Conservation (phyloP, 2,888 invertebrate species). For the Exephanes ischioxanthus region DNA sequence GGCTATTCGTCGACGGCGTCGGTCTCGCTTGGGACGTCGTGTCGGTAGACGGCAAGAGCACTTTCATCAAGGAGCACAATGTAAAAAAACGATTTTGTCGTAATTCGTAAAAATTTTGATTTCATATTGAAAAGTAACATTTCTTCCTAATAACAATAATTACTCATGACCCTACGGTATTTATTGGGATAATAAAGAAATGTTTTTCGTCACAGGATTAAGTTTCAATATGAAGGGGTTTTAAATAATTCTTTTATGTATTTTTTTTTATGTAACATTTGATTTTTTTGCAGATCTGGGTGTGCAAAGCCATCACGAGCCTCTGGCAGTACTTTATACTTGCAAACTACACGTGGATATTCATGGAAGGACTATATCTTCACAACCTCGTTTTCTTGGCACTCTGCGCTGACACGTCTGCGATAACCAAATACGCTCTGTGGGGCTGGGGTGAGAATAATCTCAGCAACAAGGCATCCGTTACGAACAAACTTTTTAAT, state of each 20-base stretch:
- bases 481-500: neutral
- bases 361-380: conserved; percentile 90
- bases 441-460: conserved; percentile 89
- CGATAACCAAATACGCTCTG: conserved; percentile 87
- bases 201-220: neutral
- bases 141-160: neutral
- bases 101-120: neutral
- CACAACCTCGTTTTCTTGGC: conserved; percentile 89
- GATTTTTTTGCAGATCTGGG: conserved; percentile 86
- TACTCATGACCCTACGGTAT: neutral
- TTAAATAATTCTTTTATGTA: neutral
- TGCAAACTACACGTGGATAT: conserved; percentile 89
- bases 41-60: conserved; percentile 80
- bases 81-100: conserved; percentile 75
- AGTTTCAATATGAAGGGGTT: neutral
- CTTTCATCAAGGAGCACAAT: conserved; percentile 82
- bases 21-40: conserved; percentile 84
- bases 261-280: neutral
- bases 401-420: conserved; percentile 88
- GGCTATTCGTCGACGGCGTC: conserved; percentile 86
- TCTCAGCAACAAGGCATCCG: neutral
- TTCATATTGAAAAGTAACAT: neutral
- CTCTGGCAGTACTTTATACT: conserved; percentile 88
- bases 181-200: neutral
- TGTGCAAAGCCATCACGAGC: conserved; percentile 88